Conservation (phyloP, 2,113 vertebrate genomes). For the Chlorodrepanis virens region DNA sequence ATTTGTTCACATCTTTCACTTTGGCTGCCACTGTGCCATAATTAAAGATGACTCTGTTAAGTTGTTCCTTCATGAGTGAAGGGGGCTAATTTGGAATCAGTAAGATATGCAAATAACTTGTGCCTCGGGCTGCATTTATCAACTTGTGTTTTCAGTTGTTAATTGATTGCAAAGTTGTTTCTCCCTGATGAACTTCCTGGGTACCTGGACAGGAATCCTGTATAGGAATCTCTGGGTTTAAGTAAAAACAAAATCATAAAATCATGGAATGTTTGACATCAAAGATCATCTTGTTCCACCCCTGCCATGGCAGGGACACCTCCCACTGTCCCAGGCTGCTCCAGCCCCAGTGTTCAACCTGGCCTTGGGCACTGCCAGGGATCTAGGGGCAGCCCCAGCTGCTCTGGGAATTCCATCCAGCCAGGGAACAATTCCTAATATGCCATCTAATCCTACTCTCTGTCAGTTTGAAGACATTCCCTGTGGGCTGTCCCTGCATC, state of each 20-base stretch:
- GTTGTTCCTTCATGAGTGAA: not conserved
- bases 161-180: not conserved
- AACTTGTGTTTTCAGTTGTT: not conserved
- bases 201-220: not conserved
- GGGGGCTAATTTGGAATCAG: not conserved
- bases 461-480: not conserved
- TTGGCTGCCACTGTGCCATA: not conserved
- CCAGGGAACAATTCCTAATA: not conserved
- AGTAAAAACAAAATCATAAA: not conserved
- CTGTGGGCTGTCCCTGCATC: rapidly evolving
- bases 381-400: not conserved
- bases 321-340: not conserved
- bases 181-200: not conserved
- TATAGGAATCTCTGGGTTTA: not conserved
- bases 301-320: not conserved
- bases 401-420: not conserved
- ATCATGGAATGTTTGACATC: rapidly evolving
- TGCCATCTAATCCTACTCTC: not conserved
- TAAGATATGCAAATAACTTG: not conserved
- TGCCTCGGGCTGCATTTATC: not conserved
- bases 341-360: not conserved
- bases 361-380: not conserved
- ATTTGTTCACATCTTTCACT: not conserved
- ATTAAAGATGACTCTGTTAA: not conserved
- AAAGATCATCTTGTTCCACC: rapidly evolving